Evolutionary conservation across 2,113 vertebrate species (phyloP).

Genomic region (Silurus asotus): DNA sequence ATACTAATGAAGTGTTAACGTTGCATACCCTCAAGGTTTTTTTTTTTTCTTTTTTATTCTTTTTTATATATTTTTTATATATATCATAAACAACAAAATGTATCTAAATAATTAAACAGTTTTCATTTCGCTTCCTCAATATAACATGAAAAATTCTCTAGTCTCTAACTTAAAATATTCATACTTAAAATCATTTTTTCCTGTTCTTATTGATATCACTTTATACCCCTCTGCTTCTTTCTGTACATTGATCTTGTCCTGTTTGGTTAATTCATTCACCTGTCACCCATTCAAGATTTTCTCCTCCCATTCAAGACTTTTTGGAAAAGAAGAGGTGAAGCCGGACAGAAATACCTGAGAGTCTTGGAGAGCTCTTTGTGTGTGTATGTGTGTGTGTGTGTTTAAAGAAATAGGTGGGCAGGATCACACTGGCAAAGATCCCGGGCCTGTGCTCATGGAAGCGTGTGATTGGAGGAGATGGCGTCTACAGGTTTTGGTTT

Average conservation of each 20-base stretch:
- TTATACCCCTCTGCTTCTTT: not conserved
- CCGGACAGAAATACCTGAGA: constrained; percentile 22
- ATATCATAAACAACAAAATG: not conserved
- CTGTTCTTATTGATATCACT: not conserved
- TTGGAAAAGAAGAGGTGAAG: not conserved
- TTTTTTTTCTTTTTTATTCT: not conserved
- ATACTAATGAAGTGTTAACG: not conserved
- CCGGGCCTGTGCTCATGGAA: constrained; percentile 56
- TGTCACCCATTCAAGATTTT: constrained; percentile 6
- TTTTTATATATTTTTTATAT: no score
- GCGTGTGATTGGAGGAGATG: constrained; percentile 46
- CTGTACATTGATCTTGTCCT: not conserved
- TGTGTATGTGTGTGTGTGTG: constrained; percentile 3
- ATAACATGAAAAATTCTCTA: not conserved
- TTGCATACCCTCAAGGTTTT: not conserved
- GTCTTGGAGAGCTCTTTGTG: constrained; percentile 33
- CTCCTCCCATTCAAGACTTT: constrained; percentile 6
- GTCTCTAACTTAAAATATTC: not conserved
- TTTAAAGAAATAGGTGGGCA: constrained; percentile 50
- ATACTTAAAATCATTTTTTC: not conserved
- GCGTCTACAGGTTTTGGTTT: not conserved
- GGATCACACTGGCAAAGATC: constrained; percentile 50
- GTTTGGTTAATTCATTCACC: not conserved
- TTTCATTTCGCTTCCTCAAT: not conserved
- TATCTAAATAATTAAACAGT: not conserved